Percentiles rank a stretch among this genome's conserved stretches.
Evolutionary conservation across 2,888 invertebrate genomes (phyloP).

Genomic region (Pseudococcus viburni): DNA sequence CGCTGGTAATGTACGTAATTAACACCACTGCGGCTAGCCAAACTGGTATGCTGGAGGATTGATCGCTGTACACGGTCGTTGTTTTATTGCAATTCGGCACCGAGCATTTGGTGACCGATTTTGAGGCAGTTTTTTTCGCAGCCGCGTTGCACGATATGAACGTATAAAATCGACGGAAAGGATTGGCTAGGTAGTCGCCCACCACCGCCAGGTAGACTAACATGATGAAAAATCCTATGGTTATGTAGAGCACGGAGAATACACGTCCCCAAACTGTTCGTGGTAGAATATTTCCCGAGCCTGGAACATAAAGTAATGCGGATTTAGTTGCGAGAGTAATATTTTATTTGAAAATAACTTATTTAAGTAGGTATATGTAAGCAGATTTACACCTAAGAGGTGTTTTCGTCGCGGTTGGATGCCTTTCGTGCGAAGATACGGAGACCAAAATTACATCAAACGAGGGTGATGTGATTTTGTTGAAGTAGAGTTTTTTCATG

Average conservation of each 20-base stretch:
- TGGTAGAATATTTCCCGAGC: constrained; percentile 88
- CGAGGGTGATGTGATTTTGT: too few relatives aligned
- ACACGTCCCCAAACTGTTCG: constrained; percentile 84
- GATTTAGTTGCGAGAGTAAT: not conserved
- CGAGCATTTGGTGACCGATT: constrained; percentile 37
- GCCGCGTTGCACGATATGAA: constrained; percentile 72
- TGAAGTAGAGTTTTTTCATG: too few relatives aligned
- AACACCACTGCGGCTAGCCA: constrained; percentile 88
- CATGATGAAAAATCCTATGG: constrained; percentile 90
- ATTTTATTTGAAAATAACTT: not conserved
- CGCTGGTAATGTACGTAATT: constrained; percentile 83
- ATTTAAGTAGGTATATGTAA: not conserved
- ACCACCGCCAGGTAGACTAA: constrained; percentile 90
- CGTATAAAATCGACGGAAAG: constrained; percentile 81
- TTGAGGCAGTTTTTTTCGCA: constrained; percentile 46
- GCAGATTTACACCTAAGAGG: too few relatives aligned
- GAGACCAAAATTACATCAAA: too few relatives aligned
- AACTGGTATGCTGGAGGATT: constrained; percentile 86
- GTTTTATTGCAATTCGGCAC: constrained; percentile 44
- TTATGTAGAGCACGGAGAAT: constrained; percentile 87
- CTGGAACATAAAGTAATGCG: constrained; percentile 73
- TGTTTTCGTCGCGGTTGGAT: too few relatives aligned
- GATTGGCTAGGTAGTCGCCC: constrained; percentile 87
- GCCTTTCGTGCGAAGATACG: too few relatives aligned
- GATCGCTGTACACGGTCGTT: constrained; percentile 48